phyloP scores from a whole-genome alignment of 35 echinoderm and acorn worm species.

The Ptychodera flava region DNA sequence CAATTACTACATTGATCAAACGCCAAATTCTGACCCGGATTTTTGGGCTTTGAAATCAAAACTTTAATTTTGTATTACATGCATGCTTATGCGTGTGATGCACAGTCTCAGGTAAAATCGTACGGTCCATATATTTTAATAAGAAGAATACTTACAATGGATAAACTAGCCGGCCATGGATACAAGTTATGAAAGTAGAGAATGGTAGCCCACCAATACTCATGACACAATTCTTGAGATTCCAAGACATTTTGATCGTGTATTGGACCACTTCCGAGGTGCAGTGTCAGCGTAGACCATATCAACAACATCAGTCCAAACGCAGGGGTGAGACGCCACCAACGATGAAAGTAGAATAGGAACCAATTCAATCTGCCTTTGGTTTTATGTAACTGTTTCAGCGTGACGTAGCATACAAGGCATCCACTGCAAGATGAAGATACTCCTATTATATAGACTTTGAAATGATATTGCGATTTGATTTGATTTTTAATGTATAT shows the following conservation, averaged over 20 bases:
- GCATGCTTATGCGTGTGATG: not conserved
- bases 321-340: constrained; percentile 40
- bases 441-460: too few species aligned
- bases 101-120: too few species aligned
- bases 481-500: too few species aligned
- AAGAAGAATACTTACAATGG: not conserved
- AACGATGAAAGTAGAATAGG: constrained; percentile 36
- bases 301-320: not conserved
- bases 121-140: not conserved
- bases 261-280: constrained; percentile 1
- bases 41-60: too few species aligned
- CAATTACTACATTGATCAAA: too few species aligned
- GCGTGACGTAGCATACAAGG: constrained; percentile 20
- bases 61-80: not conserved
- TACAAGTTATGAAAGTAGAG: not conserved
- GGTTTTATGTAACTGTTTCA: constrained; percentile 24
- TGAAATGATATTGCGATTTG: too few species aligned
- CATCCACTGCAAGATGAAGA: constrained; percentile 14
- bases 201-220: not conserved
- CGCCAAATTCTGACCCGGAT: too few species aligned
- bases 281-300: constrained; percentile 16
- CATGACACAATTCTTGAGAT: not conserved
- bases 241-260: not conserved
- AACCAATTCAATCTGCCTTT: constrained; percentile 36
- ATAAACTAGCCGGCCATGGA: not conserved